Conservation (phyloP, 2,888 invertebrate species). For the Heteropelma amictum region DNA sequence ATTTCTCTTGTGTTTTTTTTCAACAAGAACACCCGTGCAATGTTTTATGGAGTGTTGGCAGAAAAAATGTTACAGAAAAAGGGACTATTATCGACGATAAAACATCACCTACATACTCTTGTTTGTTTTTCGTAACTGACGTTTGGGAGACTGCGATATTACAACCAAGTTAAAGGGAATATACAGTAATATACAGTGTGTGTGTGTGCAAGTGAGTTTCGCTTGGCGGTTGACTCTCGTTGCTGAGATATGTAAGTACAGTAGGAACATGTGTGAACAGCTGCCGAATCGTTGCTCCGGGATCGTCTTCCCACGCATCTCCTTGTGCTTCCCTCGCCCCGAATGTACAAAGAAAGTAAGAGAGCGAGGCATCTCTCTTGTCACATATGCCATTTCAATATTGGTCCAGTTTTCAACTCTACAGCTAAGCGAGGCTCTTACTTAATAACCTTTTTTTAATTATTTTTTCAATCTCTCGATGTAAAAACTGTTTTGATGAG, state of each 20-base stretch:
- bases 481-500: slow-evolving; percentile 6
- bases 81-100: slow-evolving; percentile 27
- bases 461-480: not conserved
- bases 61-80: not conserved
- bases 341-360: not conserved
- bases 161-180: slow-evolving; percentile 2
- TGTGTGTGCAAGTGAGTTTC: slow-evolving; percentile 1
- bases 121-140: slow-evolving; percentile 32
- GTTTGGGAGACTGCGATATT: slow-evolving; percentile 17
- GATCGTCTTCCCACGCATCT: slow-evolving; percentile 75
- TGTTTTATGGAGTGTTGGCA: not conserved
- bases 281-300: slow-evolving; percentile 66
- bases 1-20: no score
- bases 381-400: slow-evolving; percentile 50
- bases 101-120: slow-evolving; percentile 20
- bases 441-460: slow-evolving; percentile 3
- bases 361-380: slow-evolving; percentile 21
- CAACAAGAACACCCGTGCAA: not conserved
- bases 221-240: slow-evolving; percentile 36
- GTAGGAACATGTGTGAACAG: slow-evolving; percentile 74
- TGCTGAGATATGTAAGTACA: slow-evolving; percentile 37
- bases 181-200: slow-evolving; percentile 1
- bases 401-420: slow-evolving; percentile 24
- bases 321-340: slow-evolving; percentile 55
- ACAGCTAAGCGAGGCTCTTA: not conserved